Conservation (phyloP, 37 sponge, comb jelly and placozoan genomes). For the Dysidea cf. avara region DNA sequence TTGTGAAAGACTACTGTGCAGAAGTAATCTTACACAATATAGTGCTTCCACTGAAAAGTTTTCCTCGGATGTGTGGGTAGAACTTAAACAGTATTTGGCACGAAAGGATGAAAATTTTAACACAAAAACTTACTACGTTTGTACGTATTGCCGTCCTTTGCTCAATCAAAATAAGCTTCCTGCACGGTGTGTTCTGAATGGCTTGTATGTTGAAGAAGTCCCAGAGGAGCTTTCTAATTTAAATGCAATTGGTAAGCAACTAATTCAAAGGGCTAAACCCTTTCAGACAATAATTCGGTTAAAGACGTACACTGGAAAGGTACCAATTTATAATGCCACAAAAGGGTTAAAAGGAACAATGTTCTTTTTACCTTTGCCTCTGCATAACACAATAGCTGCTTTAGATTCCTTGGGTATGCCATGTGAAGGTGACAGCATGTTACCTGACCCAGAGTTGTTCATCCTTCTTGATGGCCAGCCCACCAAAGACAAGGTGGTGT, state of each 20-base stretch:
- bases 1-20: constrained; percentile 27
- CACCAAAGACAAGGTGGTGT: constrained; percentile 18
- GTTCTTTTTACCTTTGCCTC: constrained; percentile 41
- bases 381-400: constrained; percentile 37
- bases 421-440: not conserved
- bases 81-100: not conserved
- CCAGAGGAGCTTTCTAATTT: constrained; percentile 20
- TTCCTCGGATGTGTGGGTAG: constrained; percentile 5
- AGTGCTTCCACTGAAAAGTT: constrained; percentile 16
- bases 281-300: constrained; percentile 47
- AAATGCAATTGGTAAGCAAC: constrained; percentile 31
- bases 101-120: not conserved
- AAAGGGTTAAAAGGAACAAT: constrained; percentile 33
- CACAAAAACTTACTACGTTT: constrained; percentile 4
- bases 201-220: not conserved
- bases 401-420: constrained; percentile 4
- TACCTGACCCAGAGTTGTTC: constrained; percentile 27
- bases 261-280: constrained; percentile 37
- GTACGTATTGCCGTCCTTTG: constrained; percentile 19
- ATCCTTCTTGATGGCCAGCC: constrained; percentile 28
- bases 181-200: constrained; percentile 32
- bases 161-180: constrained; percentile 33
- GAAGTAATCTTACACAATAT: constrained; percentile 12
- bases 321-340: no score
- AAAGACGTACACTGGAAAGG: constrained; percentile 44